Evolutionary conservation across 1,140 invertebrate genomes (phyloP), one percentile per base, ranked within the genome.

Genomic region (Camponotus floridanus): DNA sequence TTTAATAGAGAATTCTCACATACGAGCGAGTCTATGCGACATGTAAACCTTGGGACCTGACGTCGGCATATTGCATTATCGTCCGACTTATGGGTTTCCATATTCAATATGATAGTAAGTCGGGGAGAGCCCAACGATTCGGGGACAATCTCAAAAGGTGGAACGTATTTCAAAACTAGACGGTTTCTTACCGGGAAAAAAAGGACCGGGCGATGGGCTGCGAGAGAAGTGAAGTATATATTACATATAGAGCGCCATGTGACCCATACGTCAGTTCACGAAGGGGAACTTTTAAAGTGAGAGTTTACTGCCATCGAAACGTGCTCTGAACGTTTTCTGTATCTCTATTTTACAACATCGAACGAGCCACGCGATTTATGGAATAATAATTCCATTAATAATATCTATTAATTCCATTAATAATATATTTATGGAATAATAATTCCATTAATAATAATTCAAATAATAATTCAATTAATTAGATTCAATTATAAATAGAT

Each of bases 1-100:
- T 92, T 92, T 92, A 92, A 92, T 90, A 86, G 90, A 91, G 88
- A 91, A 74, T 91, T 61, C 71, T 86, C 74, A 48, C 13, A 18
- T 48, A 48, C 45, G 76, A 67, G 70, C 45, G 67, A 86, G 86
- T 61, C 73, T 68, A 59, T 55, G 79, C 65, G 79, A 71, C 79
- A 21, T 65, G 81, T 89, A 87, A 51, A 88, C 88, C 86, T 85
- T 55, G 33, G 61, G 85, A 87, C 83, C 89, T 90, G 83, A 91
- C 92, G 92, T 94, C 92, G 91, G 93, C 92, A 90, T 91, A 93
- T 94, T 92, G 89, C 89, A 91, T 92, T 93, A 93, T 92, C 91
- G 88, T 51, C 64, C 85, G 90, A 93, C 92, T 91, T 93, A 91
- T 91, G 87, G 87, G 88, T 92, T 92, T 90, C 91, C 89, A 92